Evolutionary conservation across 1,140 invertebrate genomes (phyloP), one percentile per base, ranked within the genome.

Genomic region (Sitobion miscanthi): DNA sequence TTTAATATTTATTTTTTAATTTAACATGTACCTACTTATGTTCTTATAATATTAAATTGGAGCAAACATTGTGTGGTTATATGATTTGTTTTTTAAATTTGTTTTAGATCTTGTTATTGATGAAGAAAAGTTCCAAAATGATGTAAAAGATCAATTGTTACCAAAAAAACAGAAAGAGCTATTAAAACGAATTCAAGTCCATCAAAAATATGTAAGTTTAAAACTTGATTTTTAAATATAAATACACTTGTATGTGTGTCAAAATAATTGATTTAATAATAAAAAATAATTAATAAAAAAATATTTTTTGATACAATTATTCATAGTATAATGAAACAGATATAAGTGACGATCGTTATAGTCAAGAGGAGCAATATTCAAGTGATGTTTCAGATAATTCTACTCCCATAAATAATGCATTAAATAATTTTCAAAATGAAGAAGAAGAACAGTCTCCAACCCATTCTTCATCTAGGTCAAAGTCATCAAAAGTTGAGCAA

Each of bases 81-180:
- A 62, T 62, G 30, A 62, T 62, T 62, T 62, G 30, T 23, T 62
- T 62, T 62, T 62, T 30, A 62, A 30, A 57, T 54, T 25, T 57
- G 35, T 91, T 91, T 14, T 93, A 93, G 91, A 93, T 93, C 91
- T 93, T 57, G 91, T 93, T 42, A 93, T 93, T 54, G 91, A 93
- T 83, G 91, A 93, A 93, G 91, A 93, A 85, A 93, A 93, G 86
- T 93, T 93, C 11, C 91, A 77, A 49, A 47, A 30, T 93, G 91
- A 93, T 54, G 82, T 49, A 38, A 93, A 86, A 93, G 91, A 93
- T 30, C 91, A 93, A 86, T 83, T 30, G 5, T 20, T 93, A 57
- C 91, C 91, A 54, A 93, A 93, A 93, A 93, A 93, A 57, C 91
- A 93, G 14, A 86, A 62, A 85, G 91, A 93, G 30, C 82, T 93